Base-by-base conservation (phyloP, 2,888 invertebrate species). In the Ophion costatus region DNA sequence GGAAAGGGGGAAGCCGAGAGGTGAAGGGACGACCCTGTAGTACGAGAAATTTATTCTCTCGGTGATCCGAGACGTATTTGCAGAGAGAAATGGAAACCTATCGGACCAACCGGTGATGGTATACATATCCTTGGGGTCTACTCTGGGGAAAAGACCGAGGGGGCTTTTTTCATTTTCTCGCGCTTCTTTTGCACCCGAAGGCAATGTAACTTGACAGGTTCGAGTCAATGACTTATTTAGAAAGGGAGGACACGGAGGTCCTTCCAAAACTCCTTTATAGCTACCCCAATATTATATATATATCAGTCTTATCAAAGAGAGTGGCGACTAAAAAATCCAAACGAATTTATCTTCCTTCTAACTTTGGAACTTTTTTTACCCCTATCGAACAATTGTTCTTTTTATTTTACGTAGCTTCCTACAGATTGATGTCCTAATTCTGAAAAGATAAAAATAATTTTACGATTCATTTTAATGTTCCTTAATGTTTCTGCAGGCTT, bases 31-130 rank as follows among this genome's bases (percentile, higher is more conserved):
- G 67, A 78, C 59, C 74, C 69, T 70, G 75, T 80, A 80, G 83
- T 80, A 51, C 14, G 51, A 57, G 77, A 74, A 76, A 83, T 77
- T 71, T 84, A 80, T 84, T 84, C 80, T 77, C 67, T 69, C 69
- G 57, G 61, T 69, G 77, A 80, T 74, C 63, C 77, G 74, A 78
- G 74, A 51, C 77, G 80, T 80, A 77, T 81, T 81, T 74, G 73
- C 20, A 59, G 77, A 76, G 70, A 42, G 71, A 77, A 71, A 80
- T 75, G 63, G 77, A 78, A 74, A 63, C 77, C 57, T 42, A 69
- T 78, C 77, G 64, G 42, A 74, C 33, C 77, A 61, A 42, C 38
- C 64, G 69, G 66, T 69, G 42, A 38, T n/a, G 61, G 20, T 22
- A 29, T 29, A 71, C 63, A 80, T 57, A 73, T 57, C 71, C 63